Conservation (phyloP, 2,797 vertebrate genomes). For the Meriones psammophilus region DNA sequence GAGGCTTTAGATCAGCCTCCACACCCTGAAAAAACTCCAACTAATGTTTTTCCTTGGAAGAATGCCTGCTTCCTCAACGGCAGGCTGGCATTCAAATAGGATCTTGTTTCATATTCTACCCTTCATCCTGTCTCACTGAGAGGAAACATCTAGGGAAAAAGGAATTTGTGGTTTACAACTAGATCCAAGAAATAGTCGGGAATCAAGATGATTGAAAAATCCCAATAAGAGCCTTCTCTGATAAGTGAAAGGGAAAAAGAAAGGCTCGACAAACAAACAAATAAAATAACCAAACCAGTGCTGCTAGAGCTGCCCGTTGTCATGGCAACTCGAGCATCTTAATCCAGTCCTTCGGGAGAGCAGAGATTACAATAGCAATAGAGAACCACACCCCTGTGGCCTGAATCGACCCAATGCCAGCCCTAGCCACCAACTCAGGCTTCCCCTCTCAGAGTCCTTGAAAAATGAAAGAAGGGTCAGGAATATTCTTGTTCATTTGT, state of each 20-base stretch:
- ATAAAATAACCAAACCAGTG: slow-evolving; percentile 27
- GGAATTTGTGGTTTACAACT: slow-evolving; percentile 69
- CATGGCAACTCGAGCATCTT: slow-evolving; percentile 80
- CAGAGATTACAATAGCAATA: slow-evolving; percentile 75
- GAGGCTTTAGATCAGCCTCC: background rate
- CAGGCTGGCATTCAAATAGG: slow-evolving; percentile 60
- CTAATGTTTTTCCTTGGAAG: slow-evolving; percentile 55
- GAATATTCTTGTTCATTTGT: slow-evolving; percentile 1
- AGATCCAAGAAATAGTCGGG: slow-evolving; percentile 75
- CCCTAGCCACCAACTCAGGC: background rate
- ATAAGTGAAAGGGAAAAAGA: slow-evolving; percentile 53
- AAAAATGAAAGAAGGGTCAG: background rate
- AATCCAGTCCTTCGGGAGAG: slow-evolving; percentile 87
- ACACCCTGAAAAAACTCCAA: slow-evolving; percentile 11
- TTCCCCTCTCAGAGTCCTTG: background rate
- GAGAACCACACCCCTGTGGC: background rate
- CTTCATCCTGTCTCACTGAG: slow-evolving; percentile 31
- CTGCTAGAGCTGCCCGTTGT: slow-evolving; percentile 72
- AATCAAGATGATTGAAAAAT: slow-evolving; percentile 83
- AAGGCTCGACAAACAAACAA: slow-evolving; percentile 28
- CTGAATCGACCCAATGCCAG: background rate
- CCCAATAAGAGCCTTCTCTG: slow-evolving; percentile 66
- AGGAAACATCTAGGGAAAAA: slow-evolving; percentile 68
- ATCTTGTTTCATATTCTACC: background rate
- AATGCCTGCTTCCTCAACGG: slow-evolving; percentile 43